phyloP scores from a whole-genome alignment of 2,113 vertebrate genomes.

The Rhinolophus sinicus region DNA sequence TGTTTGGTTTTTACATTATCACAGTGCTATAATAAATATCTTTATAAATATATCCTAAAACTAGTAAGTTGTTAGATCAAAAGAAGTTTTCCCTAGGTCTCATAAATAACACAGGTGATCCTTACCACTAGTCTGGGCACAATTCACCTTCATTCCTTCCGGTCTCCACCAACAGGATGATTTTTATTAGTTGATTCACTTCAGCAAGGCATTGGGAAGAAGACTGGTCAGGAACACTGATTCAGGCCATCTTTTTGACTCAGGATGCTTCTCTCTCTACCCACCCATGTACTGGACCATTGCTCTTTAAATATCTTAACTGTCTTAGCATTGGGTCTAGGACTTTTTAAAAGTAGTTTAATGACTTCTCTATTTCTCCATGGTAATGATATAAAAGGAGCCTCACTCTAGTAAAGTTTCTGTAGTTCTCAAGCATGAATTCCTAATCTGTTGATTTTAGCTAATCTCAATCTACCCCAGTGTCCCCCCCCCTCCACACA shows the following conservation, averaged over 20 bases:
- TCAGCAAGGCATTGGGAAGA: background rate
- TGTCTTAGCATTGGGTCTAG: background rate
- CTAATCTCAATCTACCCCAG: background rate
- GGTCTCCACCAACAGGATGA: background rate
- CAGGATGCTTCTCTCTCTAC: background rate
- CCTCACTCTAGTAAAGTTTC: background rate
- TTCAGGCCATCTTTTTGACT: background rate
- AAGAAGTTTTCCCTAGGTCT: background rate
- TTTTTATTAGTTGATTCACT: constrained; percentile 14
- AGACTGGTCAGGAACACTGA: background rate
- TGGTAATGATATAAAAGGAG: background rate
- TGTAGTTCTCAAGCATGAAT: background rate
- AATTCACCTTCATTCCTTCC: background rate
- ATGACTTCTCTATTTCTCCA: background rate
- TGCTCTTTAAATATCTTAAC: background rate
- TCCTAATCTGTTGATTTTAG: background rate
- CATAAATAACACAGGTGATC: background rate
- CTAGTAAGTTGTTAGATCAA: background rate
- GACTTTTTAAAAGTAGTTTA: background rate
- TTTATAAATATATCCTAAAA: background rate
- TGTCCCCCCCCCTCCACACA: too few species aligned
- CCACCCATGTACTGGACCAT: background rate
- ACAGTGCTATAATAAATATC: background rate
- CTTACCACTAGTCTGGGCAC: background rate
- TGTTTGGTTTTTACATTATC: background rate